Base-by-base conservation (phyloP, 1,140 invertebrate species). In the Drosophila virilis region DNA sequence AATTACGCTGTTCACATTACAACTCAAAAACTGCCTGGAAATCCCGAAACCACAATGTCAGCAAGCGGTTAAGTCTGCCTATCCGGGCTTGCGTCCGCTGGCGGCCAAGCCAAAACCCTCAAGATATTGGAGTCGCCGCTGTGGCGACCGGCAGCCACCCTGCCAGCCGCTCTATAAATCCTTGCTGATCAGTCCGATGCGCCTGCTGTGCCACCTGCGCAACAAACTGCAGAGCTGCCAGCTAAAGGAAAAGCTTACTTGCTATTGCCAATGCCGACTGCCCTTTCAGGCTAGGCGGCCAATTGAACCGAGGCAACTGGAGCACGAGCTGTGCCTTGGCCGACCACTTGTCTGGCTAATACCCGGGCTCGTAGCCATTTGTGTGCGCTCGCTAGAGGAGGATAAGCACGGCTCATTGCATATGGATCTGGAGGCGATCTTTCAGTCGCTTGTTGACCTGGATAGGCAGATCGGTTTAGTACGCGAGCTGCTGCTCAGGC, bases 351-450 rank as follows among this genome's bases (percentile, higher is more conserved):
- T 45, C 1, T 84, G 77, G 71, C 38, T 59, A 0, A 37, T 83
- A 17, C 60, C 65, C 6, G 80, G 67, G 32, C 55, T 84, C 12
- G 73, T 77, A 17, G 10, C 28, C 12, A 67, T 84, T 4, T 85
- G 61, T 17, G n/a, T 62, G 7, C 50, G 77, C 35, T 80, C 77
- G 1, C 1, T 65, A 0, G 15, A 43, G 1, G 48, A 77, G 33
- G 74, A 81, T 12, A 28, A 1, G 0, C 38, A 33, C 10, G 55
- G 60, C 0, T 7, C 28, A 0, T 6, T 77, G 0, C 17, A 58
- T 0, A 1, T 0, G 6, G 80, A 83, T 48, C 17, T 83, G 12
- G 13, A 22, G n/a, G 0, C 1, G 0, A 58, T 67, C 28, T 43
- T 68, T 3, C 9, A 9, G 0, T 3, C 22, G 5, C 40, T 84